phyloP scores from a whole-genome alignment of 2,888 invertebrate genomes.

The Thysanoteuthis rhombus region DNA sequence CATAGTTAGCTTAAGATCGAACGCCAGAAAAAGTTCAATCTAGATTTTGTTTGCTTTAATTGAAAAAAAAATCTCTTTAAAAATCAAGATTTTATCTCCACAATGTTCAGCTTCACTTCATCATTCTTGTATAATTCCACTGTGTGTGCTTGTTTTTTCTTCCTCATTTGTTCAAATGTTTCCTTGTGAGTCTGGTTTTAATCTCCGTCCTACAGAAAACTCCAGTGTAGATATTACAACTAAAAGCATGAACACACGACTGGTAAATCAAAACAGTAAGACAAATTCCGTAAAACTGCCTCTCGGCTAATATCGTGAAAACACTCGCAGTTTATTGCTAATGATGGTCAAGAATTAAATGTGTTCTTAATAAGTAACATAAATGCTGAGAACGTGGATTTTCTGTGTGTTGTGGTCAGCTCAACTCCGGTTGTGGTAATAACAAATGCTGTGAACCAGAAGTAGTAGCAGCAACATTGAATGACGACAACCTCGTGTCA shows the following conservation, averaged over 20 bases:
- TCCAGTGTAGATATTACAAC: background rate
- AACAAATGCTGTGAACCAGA: background rate
- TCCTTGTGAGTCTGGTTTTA: too few species aligned
- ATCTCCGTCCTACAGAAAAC: background rate
- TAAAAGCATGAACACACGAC: background rate
- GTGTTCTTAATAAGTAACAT: too few species aligned
- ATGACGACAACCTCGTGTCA: constrained; percentile 12
- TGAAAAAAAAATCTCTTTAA: background rate
- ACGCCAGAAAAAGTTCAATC: background rate
- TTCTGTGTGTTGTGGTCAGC: background rate
- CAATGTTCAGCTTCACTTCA: background rate
- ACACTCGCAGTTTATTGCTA: background rate
- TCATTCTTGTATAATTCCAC: background rate
- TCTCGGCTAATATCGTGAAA: background rate
- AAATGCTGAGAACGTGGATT: background rate
- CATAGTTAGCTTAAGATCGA: background rate
- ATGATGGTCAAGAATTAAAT: background rate
- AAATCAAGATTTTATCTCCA: background rate
- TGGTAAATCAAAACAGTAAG: background rate
- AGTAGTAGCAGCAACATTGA: background rate
- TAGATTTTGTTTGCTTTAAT: background rate
- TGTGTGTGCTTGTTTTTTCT: background rate
- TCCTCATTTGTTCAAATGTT: too few species aligned
- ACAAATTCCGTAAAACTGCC: too few species aligned
- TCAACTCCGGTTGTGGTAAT: background rate